Evolutionary conservation across 2,888 invertebrate genomes (phyloP).

Genomic region (Acleris laterana): DNA sequence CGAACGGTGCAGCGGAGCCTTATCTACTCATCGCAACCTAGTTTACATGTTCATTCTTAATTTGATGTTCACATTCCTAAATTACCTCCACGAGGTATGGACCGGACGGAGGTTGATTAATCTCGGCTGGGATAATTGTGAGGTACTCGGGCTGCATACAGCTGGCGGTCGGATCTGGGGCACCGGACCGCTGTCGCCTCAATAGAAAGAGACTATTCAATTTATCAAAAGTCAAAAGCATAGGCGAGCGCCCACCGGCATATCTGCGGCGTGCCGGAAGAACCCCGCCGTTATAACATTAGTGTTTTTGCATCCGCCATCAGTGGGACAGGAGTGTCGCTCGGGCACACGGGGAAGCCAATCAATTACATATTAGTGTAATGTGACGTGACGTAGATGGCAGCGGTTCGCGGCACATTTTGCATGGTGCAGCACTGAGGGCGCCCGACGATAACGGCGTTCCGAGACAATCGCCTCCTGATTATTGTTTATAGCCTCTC

Average conservation of each 20-base stretch:
- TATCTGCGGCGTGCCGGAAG: conserved; percentile 61
- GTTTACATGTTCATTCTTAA: conserved; percentile 54
- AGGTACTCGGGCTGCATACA: conserved; percentile 44
- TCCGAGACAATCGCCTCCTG: conserved; percentile 61
- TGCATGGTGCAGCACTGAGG: conserved; percentile 63
- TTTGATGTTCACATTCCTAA: conserved; percentile 51
- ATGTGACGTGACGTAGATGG: conserved; percentile 76
- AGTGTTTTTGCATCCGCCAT: conserved; percentile 78
- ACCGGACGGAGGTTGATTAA: conserved; percentile 56
- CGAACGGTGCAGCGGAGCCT: conserved; percentile 56
- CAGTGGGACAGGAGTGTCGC: conserved; percentile 73
- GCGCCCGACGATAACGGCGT: conserved; percentile 60
- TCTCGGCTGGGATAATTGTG: conserved; percentile 51
- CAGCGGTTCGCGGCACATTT: conserved; percentile 63
- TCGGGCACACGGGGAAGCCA: conserved; percentile 72
- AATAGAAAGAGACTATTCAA: conserved; percentile 58
- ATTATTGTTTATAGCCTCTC: conserved; percentile 57
- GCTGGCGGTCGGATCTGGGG: conserved; percentile 49
- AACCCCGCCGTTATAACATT: conserved; percentile 73
- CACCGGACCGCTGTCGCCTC: conserved; percentile 50
- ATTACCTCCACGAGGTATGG: conserved; percentile 49
- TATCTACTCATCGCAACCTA: conserved; percentile 55
- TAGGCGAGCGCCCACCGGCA: conserved; percentile 43
- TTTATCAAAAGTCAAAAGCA: conserved; percentile 57
- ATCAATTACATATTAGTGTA: conserved; percentile 83